Base-by-base conservation (phyloP, 2,113 vertebrate species). In the Elachura formosa region DNA sequence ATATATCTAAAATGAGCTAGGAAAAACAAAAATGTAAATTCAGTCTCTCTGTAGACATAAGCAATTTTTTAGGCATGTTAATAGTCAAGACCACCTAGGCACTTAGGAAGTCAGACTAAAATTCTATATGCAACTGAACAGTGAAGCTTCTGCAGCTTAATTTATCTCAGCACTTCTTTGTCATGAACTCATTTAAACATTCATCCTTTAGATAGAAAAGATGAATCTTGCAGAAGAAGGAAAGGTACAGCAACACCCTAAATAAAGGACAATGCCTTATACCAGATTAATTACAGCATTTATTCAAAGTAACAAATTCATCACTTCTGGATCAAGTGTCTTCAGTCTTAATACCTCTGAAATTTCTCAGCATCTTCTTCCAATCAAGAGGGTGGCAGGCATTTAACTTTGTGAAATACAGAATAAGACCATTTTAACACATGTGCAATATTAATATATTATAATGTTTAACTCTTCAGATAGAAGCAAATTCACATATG, bases 71-170 rank as follows among this genome's bases (percentile, higher is more conserved):
- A 88, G 56, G 41, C 49, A 45, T 1, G 0, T 24, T 72, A 58
- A 55, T 19, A 33, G 46, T 21, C 31, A 79, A 91, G 97, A 97
- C 94, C 94, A 96, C 95, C 63, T 94, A 97, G 55, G 38, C 6
- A 33, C 26, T 93, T 90, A 68, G 5, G 8, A 93, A 75, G 33
- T 73, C 55, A 93, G 45, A 87, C 89, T 91, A 92, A 91, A 97
- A 89, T 63, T 69, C 40, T 72, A 17, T 90, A 78, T 92, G 46
- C 80, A 86, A 38, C 24, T 21, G 64, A 89, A 89, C 31, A 84
- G 43, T 52, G 74, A 93, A 87, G 38, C 22, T 41, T 81, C 52
- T 81, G 34, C 54, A 91, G n/a, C 43, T 88, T 87, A 13, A 5
- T 62, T 92, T 41, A 36, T 94, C 63, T 95, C 64, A 79, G 48